phyloP scores from a whole-genome alignment of 2,797 vertebrate species.

The Gadopsis marmoratus region DNA sequence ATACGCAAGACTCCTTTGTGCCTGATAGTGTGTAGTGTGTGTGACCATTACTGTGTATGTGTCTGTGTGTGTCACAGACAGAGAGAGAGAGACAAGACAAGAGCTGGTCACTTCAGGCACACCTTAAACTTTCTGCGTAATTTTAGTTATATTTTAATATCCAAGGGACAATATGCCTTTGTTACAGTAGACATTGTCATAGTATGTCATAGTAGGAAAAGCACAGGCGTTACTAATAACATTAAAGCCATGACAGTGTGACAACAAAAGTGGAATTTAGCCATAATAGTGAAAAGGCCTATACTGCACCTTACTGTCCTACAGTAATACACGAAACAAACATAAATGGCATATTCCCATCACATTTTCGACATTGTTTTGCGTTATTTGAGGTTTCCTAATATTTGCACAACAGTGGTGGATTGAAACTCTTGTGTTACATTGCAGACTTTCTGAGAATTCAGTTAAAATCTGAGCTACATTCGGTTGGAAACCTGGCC shows the following conservation, averaged over 20 bases:
- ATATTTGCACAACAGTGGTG: background rate
- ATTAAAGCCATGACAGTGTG: background rate
- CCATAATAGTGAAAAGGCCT: background rate
- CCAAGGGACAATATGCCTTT: background rate
- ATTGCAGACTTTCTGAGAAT: too few species aligned
- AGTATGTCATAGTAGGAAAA: background rate
- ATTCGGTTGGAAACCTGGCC: background rate
- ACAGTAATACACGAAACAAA: background rate
- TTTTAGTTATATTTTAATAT: background rate
- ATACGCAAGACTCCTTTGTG: too few species aligned
- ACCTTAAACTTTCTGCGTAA: too few species aligned
- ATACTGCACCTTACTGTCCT: background rate
- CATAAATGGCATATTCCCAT: background rate
- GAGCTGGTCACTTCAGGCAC: too few species aligned
- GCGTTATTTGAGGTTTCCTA: background rate
- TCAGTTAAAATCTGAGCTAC: background rate
- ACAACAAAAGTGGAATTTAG: background rate
- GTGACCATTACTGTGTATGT: too few species aligned
- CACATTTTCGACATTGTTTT: background rate
- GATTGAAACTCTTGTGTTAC: rapidly evolving
- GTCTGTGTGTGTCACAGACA: too few species aligned
- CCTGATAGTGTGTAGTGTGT: too few species aligned
- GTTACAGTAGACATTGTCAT: background rate
- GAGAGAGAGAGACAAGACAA: too few species aligned
- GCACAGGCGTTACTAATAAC: background rate